A percentile compares a stretch with the other conserved stretches of the same genome.
Conservation (phyloP, 2,888 invertebrate genomes). For the Drosophila gaucha region DNA sequence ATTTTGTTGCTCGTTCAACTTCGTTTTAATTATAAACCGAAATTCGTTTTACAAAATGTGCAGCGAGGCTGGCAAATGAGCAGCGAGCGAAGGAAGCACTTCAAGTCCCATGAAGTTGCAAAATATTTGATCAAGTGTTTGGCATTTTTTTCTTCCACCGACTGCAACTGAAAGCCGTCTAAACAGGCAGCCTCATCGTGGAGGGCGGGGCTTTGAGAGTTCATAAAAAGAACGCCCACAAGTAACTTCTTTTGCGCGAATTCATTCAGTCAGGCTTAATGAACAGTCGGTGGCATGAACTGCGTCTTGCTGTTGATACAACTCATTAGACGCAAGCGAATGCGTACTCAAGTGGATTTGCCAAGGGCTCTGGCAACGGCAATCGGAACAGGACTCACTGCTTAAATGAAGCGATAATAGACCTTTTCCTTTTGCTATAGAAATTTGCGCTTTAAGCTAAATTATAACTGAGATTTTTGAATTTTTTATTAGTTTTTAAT, state of each 20-base stretch:
- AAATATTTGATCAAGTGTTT: conserved; percentile 81
- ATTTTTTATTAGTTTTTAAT: neutral
- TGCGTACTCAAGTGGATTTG: conserved; percentile 77
- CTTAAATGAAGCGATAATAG: conserved; percentile 10
- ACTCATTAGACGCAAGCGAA: conserved; percentile 83
- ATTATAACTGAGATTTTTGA: neutral
- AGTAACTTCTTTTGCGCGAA: conserved; percentile 82
- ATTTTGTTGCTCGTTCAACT: conserved; percentile 79
- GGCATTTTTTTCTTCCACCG: conserved; percentile 39
- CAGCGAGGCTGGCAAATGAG: conserved; percentile 65
- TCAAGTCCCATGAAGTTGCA: conserved; percentile 77
- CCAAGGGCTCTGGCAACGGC: conserved; percentile 9
- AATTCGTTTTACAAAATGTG: conserved; percentile 65
- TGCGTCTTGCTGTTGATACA: conserved; percentile 79
- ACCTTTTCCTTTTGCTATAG: neutral
- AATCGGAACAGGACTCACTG: conserved; percentile 4
- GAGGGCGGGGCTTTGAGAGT: neutral
- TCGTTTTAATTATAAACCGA: conserved; percentile 79
- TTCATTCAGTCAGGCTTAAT: conserved; percentile 83
- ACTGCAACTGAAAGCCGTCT: conserved; percentile 70
- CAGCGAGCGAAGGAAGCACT: conserved; percentile 58
- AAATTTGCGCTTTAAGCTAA: conserved; percentile 21
- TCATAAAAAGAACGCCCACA: conserved; percentile 44
- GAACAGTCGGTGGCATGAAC: conserved; percentile 69
- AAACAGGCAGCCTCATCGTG: conserved; percentile 15